Base-by-base conservation (phyloP, 2,888 invertebrate genomes). In the Heteromyza rotundicornis region DNA sequence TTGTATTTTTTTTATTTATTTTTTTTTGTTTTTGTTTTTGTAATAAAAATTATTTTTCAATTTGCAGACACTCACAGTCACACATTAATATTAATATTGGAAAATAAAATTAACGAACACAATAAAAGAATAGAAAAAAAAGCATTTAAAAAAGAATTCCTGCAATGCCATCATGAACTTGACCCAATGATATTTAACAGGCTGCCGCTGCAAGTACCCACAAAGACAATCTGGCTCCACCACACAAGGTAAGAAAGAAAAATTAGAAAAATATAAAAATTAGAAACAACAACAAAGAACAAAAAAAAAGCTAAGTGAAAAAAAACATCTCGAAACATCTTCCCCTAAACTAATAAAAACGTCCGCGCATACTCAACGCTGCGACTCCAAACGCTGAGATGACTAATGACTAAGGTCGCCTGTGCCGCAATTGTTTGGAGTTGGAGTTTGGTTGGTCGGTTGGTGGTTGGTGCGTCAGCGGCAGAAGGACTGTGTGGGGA, bases 111-210 rank as follows among this genome's bases (percentile, higher is more conserved):
- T 17, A 8, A 17, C 55, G 56, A 36, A 54, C 32, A 20, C 2
- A 27, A 32, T 24, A 24, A 24, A 7, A 24, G n/a, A 27, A 20
- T 22, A 35, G 7, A 54, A 17, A 14, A 5, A 3, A 17, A 47
- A 32, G 62, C 64, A 60, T 63, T 59, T 63, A 55, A 67, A 62
- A 49, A 27, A n/a, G 24, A 27, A 53, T 23, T 10, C 17, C 8
- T 16, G 20, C 20, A 36, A 36, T 40, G 40, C 14, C 32, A 35
- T 50, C 70, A 61, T 74, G 75, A 75, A 75, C 74, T 75, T 75
- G 74, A 75, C 74, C 74, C 72, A 75, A 75, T 75, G 74, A 75
- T 75, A 75, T 75, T 75, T 74, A 72, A 74, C 70, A 65, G 72
- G 47, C 7, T 20, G 47, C n/a, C 64, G 56, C 68, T 65, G 27